Base-by-base conservation (phyloP, 2,113 vertebrate genomes). In the Campylomormyrus tamandua region DNA sequence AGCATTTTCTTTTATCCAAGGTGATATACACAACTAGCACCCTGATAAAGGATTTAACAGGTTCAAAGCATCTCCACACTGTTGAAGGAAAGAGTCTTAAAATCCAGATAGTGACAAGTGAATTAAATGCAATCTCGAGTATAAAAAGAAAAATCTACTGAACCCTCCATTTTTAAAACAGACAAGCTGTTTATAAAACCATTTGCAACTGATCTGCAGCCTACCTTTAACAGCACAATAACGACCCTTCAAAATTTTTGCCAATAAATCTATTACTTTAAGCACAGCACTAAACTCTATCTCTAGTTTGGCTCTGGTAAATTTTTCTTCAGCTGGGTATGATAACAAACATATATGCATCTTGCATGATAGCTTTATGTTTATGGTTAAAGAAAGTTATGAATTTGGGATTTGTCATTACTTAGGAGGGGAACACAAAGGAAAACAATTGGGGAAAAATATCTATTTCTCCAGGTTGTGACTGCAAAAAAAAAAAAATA, bases 401-500 rank as follows among this genome's bases (percentile, higher is more conserved):
- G n/a, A n/a, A 89, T 77, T 50, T 50, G 46, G 46, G 45, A 35
- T 35, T 74, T 24, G 66, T 49, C 45, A 19, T 50, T 50, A 1
- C 74, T 5, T 31, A 89, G 48, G 74, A 89, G 35, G 62, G 35
- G 0, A 7, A 74, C n/a, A n/a, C n/a, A n/a, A n/a, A n/a, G n/a
- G 56, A 11, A 19, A 56, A 88, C 17, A 5, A 27, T 58, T 6
- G 3, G 27, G 77, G 27, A 74, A 31, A 91, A 89, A 83, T 62
- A 62, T 21, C 46, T 21, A 21, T 88, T 66, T 88, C 74, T 89
- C 46, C 90, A 74, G 90, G 89, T 86, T 92, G 87, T 88, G 53
- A 89, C 90, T 91, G 88, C 80, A 89, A 91, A 90, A 91, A 92
- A 93, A 87, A 91, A 91, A 90, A 91, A 92, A 93, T 35, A 87